phyloP scores from a whole-genome alignment of 2,113 vertebrate genomes.

The Sander vitreus region DNA sequence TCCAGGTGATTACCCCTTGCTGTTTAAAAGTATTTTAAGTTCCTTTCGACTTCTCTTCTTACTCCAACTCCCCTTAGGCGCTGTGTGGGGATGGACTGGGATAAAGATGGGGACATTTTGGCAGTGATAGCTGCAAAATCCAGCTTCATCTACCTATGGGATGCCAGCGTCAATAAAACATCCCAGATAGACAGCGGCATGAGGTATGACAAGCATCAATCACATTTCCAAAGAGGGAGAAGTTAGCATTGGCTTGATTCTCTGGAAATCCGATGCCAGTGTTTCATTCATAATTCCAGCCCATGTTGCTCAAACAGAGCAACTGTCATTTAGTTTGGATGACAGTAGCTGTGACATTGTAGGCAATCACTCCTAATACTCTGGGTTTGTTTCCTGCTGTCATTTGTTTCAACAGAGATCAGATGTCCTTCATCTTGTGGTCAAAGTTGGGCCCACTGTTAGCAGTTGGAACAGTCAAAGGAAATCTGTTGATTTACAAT shows the following conservation, averaged over 20 bases:
- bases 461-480: conserved; percentile 94
- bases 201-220: conserved; percentile 83
- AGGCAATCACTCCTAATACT: background rate
- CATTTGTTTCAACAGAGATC: conserved; percentile 85
- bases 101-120: conserved; percentile 95
- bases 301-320: background rate
- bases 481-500: conserved; percentile 97
- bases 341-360: background rate
- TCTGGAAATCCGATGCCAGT: background rate
- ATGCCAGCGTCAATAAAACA: conserved; percentile 94
- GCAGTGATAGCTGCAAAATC: conserved; percentile 96
- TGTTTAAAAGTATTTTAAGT: conserved; percentile 1
- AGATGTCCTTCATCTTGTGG: conserved; percentile 94
- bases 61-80: conserved; percentile 74
- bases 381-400: background rate
- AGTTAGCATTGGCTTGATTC: background rate
- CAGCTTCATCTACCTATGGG: conserved; percentile 91
- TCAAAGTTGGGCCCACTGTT: conserved; percentile 91
- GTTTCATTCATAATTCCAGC: background rate
- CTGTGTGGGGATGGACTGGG: conserved; percentile 95
- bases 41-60: background rate
- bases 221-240: background rate
- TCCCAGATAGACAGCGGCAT: conserved; percentile 94
- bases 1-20: background rate
- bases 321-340: background rate